phyloP scores from a whole-genome alignment of 2,888 invertebrate genomes.

The Bellardia bayeri region DNA sequence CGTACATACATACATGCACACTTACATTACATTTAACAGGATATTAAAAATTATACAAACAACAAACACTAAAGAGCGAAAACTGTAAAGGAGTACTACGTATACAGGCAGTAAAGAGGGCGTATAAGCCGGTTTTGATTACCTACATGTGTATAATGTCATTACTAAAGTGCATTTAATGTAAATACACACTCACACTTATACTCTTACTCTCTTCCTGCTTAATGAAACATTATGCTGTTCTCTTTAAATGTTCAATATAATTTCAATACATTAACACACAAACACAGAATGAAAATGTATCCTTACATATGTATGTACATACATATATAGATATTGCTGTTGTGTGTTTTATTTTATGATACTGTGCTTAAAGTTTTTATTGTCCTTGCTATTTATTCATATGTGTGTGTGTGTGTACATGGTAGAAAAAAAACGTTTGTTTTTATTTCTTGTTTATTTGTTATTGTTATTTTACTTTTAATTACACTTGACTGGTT shows the following conservation, averaged over 20 bases:
- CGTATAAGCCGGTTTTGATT: slow-evolving; percentile 8
- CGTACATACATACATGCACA: background rate
- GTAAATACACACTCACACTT: slow-evolving; percentile 28
- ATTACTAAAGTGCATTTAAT: slow-evolving; percentile 52
- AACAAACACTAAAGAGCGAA: slow-evolving; percentile 48
- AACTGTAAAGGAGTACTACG: background rate
- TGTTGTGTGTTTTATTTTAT: background rate
- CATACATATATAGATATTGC: too few relatives aligned
- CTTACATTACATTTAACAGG: slow-evolving; percentile 40
- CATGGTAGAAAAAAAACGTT: background rate
- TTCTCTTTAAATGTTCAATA: slow-evolving; percentile 28
- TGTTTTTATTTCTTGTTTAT: slow-evolving; percentile 19
- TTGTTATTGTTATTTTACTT: slow-evolving; percentile 29
- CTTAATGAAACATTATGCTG: slow-evolving; percentile 15
- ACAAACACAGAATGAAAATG: background rate
- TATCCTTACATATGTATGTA: too few relatives aligned
- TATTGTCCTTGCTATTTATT: slow-evolving; percentile 1
- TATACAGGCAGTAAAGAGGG: background rate
- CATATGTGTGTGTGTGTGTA: background rate
- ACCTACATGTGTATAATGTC: slow-evolving; percentile 47
- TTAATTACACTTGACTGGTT: slow-evolving; percentile 55
- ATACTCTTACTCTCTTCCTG: background rate
- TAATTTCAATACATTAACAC: slow-evolving; percentile 7
- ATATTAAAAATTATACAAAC: slow-evolving; percentile 65
- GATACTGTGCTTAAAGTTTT: background rate